Percentiles rank a stretch among this genome's conserved stretches.
These are phyloP conservation scores for Melospiza georgiana DNA, from an alignment of 2,113 vertebrate genomes.

Conservation along the genomic window DNA sequence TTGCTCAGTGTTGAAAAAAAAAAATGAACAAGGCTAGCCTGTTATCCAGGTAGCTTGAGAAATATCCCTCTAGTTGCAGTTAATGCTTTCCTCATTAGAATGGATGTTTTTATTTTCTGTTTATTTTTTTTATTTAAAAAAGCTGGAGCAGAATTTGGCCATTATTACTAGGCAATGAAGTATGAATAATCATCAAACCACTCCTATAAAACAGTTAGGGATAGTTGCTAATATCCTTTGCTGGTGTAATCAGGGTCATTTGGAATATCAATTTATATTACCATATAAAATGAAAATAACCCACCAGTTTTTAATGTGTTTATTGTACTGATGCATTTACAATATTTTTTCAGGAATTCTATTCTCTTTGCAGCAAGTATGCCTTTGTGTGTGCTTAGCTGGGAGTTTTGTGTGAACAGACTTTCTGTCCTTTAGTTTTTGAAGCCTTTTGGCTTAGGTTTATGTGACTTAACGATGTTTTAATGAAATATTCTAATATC, in stretches of 20 bases:
- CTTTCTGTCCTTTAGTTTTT: neutral
- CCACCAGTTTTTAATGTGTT: neutral
- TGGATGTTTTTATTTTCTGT: neutral
- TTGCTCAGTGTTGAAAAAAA: neutral
- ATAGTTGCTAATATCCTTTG: neutral
- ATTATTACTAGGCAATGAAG: neutral
- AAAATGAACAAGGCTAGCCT: neutral
- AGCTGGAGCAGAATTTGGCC: neutral
- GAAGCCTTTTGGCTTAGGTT: neutral
- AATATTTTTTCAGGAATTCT: neutral
- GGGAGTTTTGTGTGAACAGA: neutral
- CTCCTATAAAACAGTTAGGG: neutral
- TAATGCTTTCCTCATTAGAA: neutral
- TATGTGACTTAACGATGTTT: neutral
- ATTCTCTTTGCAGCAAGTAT: neutral
- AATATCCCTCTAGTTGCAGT: neutral
- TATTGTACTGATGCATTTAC: neutral
- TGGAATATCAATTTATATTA: neutral
- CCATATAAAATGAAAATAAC: neutral
- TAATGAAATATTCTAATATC: neutral
- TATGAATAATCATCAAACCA: neutral
- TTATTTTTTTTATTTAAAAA: neutral
- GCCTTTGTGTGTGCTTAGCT: neutral
- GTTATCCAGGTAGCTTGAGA: neutral
- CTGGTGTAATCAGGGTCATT: neutral